Percentiles rank a stretch among this genome's conserved stretches.
Conservation (phyloP, 2,113 vertebrate genomes). For the Casuarius casuarius region DNA sequence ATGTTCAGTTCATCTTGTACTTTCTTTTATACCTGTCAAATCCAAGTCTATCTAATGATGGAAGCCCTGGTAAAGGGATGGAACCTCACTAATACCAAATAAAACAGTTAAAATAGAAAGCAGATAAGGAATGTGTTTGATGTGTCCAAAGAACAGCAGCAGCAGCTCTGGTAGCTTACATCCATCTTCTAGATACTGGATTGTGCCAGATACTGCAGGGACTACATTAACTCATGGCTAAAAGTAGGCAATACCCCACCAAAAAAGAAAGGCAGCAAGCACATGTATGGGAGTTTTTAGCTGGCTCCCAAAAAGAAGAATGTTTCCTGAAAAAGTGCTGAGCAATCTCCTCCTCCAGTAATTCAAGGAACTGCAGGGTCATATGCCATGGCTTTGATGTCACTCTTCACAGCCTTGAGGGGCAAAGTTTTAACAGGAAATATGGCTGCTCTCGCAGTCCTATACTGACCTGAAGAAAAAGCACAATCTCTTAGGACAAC, state of each 20-base stretch:
- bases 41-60: neutral
- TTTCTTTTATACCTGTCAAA: neutral
- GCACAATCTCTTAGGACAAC: neutral
- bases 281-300: fast-evolving
- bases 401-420: neutral
- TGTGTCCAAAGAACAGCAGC: neutral
- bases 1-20: neutral
- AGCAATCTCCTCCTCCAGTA: neutral
- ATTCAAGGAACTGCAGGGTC: neutral
- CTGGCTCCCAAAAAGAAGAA: neutral
- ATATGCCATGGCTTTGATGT: neutral
- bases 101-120: neutral
- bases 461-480: neutral
- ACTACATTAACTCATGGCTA: neutral
- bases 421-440: neutral
- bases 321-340: neutral
- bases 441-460: neutral
- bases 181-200: neutral
- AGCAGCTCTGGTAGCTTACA: neutral
- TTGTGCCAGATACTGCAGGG: neutral
- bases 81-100: neutral
- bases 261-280: neutral
- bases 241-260: neutral
- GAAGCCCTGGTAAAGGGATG: neutral
- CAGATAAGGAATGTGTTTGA: neutral